Percentiles rank a stretch among this genome's conserved stretches.
These are phyloP conservation scores for Agriopis aurantiaria DNA, from an alignment of 2,888 invertebrate species.

Conservation along the genomic window DNA sequence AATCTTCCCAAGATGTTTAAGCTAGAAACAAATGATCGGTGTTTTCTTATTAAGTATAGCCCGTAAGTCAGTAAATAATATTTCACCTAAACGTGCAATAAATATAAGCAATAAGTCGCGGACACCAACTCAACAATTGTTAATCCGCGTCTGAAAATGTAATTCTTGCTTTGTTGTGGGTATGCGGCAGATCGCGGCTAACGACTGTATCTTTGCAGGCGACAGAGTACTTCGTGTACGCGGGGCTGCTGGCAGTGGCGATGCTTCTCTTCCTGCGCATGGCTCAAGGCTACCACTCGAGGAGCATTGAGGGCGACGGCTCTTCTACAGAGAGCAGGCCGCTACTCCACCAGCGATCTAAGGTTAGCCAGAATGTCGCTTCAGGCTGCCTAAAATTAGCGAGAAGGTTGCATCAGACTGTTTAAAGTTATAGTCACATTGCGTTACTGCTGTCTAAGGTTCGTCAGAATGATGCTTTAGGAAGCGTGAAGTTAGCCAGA, in stretches of 20 bases:
- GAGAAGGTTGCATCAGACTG: too few relatives aligned
- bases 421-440: not conserved
- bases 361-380: constrained; percentile 53
- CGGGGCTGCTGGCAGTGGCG: constrained; percentile 88
- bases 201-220: constrained; percentile 78
- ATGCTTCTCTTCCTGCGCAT: constrained; percentile 88
- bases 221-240: constrained; percentile 91
- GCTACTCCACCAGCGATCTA: constrained; percentile 69
- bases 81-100: too few relatives aligned
- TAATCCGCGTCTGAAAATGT: too few relatives aligned
- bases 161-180: not conserved
- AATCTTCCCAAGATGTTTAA: too few relatives aligned
- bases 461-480: too few relatives aligned
- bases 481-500: too few relatives aligned
- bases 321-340: constrained; percentile 77
- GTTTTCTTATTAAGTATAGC: too few relatives aligned
- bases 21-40: too few relatives aligned
- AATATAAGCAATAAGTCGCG: too few relatives aligned
- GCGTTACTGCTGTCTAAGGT: too few relatives aligned
- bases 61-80: too few relatives aligned
- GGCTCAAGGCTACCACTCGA: constrained; percentile 78
- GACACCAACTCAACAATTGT: too few relatives aligned
- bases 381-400: not conserved
- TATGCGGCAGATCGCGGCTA: not conserved
- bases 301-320: constrained; percentile 70